Evolutionary conservation across 2,888 invertebrate species (phyloP).

Genomic region (Leptopilina myrica): DNA sequence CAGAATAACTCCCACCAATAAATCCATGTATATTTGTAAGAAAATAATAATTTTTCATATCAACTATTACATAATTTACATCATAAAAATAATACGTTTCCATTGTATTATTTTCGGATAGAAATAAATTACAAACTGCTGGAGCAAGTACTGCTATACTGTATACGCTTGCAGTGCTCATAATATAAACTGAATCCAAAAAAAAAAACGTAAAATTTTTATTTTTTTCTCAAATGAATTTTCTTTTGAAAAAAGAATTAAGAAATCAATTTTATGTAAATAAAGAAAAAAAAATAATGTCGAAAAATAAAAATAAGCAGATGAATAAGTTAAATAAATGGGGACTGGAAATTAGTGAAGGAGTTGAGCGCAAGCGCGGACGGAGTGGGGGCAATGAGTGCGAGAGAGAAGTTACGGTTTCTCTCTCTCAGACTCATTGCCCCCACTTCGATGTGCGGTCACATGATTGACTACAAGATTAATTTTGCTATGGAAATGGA

Average conservation of each 20-base stretch:
- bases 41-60: not conserved
- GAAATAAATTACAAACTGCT: not conserved
- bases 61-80: not conserved
- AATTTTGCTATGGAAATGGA: no score
- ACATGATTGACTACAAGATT: no score
- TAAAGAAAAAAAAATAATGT: no score
- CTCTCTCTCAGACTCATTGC: no score
- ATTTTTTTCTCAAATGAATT: not conserved
- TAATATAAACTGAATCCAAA: not conserved
- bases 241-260: not conserved
- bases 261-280: no score
- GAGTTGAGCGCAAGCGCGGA: no score
- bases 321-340: no score
- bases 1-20: not conserved
- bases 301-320: no score
- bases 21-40: slow-evolving; percentile 1
- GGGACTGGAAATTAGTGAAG: no score
- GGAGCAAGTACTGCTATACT: not conserved
- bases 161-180: not conserved
- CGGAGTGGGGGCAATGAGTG: no score
- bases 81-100: slow-evolving; percentile 6
- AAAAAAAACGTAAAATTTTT: not conserved
- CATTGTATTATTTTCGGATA: not conserved
- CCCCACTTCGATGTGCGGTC: no score
- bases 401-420: no score